These are phyloP conservation scores for Eupsilia transversa DNA, from an alignment of 2,888 invertebrate genomes.

Conservation along the genomic window DNA sequence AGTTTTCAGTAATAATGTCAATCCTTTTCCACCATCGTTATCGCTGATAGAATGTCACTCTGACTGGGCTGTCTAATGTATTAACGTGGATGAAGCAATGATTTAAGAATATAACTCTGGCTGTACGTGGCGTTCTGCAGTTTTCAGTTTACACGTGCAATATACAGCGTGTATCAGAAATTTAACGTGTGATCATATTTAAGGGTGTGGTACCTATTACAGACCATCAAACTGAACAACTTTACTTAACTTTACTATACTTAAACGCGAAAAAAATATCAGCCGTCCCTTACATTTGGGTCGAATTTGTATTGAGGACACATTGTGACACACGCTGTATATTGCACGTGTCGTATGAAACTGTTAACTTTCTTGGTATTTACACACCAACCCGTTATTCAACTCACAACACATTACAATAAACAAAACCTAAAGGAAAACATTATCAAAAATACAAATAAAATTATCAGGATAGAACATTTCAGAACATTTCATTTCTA, in stretches of 20 bases:
- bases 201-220: not conserved
- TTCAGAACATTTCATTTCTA: constrained; percentile 49
- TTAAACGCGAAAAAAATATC: too few species aligned
- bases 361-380: not conserved
- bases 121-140: not conserved
- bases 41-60: not conserved
- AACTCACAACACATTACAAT: constrained; percentile 6
- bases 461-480: constrained; percentile 32
- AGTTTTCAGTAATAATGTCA: not conserved
- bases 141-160: too few species aligned
- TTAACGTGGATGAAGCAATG: not conserved
- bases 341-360: not conserved
- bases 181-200: not conserved
- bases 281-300: not conserved
- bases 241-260: too few species aligned
- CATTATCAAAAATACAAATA: constrained; percentile 33
- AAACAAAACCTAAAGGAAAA: constrained; percentile 33
- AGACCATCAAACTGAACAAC: not conserved
- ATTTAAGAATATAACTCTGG: not conserved
- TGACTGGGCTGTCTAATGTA: not conserved
- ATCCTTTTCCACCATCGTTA: not conserved
- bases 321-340: not conserved
- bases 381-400: not conserved
- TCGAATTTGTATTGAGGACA: not conserved
- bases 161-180: not conserved